A percentile compares a stretch with the other conserved stretches of the same genome.
phyloP scores from a whole-genome alignment of 92 coral and sea anemone species.

The Blastomussa wellsi region DNA sequence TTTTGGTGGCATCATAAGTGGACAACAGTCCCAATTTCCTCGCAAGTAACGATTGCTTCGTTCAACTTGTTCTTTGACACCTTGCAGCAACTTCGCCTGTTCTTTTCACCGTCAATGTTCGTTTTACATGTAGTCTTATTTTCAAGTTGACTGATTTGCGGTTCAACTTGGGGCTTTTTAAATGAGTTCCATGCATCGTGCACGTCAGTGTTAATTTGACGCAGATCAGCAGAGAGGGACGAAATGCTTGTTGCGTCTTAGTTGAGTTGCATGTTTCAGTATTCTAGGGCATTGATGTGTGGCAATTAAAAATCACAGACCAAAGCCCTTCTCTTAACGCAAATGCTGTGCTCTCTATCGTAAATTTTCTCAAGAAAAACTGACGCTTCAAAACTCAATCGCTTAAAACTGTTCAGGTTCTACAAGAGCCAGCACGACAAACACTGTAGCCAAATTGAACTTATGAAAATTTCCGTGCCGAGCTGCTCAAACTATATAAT shows the following conservation, averaged over 20 bases:
- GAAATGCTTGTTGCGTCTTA: constrained; percentile 24
- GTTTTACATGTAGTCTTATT: not conserved
- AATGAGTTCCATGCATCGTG: constrained; percentile 10
- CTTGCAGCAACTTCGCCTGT: not conserved
- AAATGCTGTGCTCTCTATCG: not conserved
- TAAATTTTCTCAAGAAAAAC: not conserved
- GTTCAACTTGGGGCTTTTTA: constrained; percentile 11
- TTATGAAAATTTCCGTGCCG: constrained; percentile 42
- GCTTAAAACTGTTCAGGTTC: not conserved
- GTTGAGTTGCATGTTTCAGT: constrained; percentile 22
- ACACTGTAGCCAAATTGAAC: not conserved
- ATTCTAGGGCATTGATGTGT: constrained; percentile 30
- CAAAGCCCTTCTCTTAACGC: not conserved
- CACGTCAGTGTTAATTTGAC: constrained; percentile 12
- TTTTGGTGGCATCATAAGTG: not conserved
- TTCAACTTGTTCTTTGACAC: not conserved
- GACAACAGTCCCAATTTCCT: not conserved
- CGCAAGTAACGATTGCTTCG: not conserved
- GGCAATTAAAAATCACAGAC: not conserved
- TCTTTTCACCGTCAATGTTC: not conserved
- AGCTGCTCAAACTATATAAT: not conserved
- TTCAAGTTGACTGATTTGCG: constrained; percentile 7
- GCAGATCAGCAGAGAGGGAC: constrained; percentile 43
- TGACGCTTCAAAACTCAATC: not conserved
- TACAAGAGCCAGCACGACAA: not conserved